Base-by-base conservation (phyloP, 2,113 vertebrate species). In the Cryptotis parvus region DNA sequence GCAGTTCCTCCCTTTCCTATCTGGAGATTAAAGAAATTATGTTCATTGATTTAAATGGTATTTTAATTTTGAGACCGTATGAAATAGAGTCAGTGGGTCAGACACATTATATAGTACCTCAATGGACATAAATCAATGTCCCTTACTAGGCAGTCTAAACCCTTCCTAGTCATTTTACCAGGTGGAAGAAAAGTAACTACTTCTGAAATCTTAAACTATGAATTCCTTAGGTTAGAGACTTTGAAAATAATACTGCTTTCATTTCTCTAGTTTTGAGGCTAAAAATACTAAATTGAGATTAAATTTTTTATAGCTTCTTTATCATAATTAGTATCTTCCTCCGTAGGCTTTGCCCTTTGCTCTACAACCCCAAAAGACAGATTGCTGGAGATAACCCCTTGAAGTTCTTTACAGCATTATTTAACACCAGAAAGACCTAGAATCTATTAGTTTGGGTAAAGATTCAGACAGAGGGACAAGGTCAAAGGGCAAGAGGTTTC, bases 341-440 rank as follows among this genome's bases (percentile, higher is more conserved):
- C 94, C 78, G 58, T 69, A 68, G 22, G 93, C 87, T 72, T 91
- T 80, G 39, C 43, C 89, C 91, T 93, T 91, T 35, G 6, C 41
- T 95, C 90, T 80, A 82, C 20, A 91, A 88, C 75, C 70, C 37
- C 69, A 95, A 95, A 97, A 97, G 96, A 31, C 92, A 97, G 96
- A 96, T 97, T 82, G 65, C 69, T 73, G n/a, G 84, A 96, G 96
- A 87, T 90, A 93, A 96, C 88, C 73, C 29, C 87, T 94, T 94
- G 52, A 93, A 95, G 90, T 93, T 96, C 94, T 80, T 88, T 37
- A 33, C 82, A 39, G 89, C 0, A n/a, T 68, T 84, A 96, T 80
- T 92, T 94, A 94, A 83, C 65, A 84, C 96, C 95, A 89, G 66
- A 92, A 95, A 94, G 74, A 43, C 92, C 29, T 12, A 84, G 89